phyloP scores from a whole-genome alignment of 2,888 invertebrate genomes.

The Hemithea aestivaria region DNA sequence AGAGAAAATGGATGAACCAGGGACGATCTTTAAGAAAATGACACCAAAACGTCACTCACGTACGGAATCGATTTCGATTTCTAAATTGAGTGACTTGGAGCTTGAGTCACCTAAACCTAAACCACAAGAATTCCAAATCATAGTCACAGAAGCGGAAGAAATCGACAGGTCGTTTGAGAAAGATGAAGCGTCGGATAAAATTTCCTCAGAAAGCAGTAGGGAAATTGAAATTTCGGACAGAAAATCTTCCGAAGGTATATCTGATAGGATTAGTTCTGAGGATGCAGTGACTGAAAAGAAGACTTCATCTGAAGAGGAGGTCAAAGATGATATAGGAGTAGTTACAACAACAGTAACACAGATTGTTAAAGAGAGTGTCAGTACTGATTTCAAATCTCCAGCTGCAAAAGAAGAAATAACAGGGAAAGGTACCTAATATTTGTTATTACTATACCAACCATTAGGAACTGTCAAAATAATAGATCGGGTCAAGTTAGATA shows the following conservation, averaged over 20 bases:
- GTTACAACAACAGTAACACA: slow-evolving; percentile 25
- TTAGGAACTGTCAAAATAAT: too few species aligned
- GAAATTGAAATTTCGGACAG: slow-evolving; percentile 73
- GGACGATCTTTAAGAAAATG: slow-evolving; percentile 67
- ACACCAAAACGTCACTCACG: slow-evolving; percentile 69
- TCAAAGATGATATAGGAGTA: slow-evolving; percentile 43
- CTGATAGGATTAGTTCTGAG: slow-evolving; percentile 73
- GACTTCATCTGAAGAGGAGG: slow-evolving; percentile 69
- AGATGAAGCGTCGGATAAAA: slow-evolving; percentile 72
- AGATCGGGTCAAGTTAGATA: too few species aligned
- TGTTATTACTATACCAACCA: not conserved
- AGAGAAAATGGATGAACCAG: slow-evolving; percentile 53
- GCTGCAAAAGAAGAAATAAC: slow-evolving; percentile 42
- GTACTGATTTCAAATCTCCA: slow-evolving; percentile 37
- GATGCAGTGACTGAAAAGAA: slow-evolving; percentile 75
- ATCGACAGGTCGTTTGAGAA: slow-evolving; percentile 63
- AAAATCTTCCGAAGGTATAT: slow-evolving; percentile 74
- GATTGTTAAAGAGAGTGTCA: slow-evolving; percentile 36
- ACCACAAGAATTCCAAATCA: slow-evolving; percentile 69
- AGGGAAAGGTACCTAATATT: slow-evolving; percentile 44
- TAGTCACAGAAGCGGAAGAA: slow-evolving; percentile 74
- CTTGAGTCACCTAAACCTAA: slow-evolving; percentile 47
- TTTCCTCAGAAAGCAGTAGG: slow-evolving; percentile 73
- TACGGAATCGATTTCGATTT: slow-evolving; percentile 69
- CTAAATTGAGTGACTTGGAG: slow-evolving; percentile 66